A percentile compares a stretch with the other conserved stretches of the same genome.
Conservation (phyloP, 2,797 vertebrate species). For the Hoplostethus mediterraneus region DNA sequence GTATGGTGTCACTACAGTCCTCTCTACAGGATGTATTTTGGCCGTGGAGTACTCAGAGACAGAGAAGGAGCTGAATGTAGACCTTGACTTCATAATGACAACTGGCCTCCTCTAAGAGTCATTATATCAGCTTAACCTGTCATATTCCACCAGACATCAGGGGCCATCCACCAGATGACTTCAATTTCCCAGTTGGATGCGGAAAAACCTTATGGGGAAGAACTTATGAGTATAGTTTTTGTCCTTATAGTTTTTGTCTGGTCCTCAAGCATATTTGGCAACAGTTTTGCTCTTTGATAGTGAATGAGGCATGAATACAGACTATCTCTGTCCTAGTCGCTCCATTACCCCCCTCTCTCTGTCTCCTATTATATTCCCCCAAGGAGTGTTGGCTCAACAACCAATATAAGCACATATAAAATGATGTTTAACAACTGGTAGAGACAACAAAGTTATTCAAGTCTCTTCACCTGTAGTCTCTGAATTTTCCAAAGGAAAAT, state of each 20-base stretch:
- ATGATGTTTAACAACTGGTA: too few species aligned
- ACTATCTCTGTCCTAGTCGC: conserved; percentile 27
- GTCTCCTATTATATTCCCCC: conserved; percentile 42
- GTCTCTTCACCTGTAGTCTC: too few species aligned
- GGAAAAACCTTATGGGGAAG: conserved; percentile 7
- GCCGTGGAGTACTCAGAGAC: neutral
- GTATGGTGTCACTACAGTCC: conserved; percentile 1
- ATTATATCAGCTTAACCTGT: neutral
- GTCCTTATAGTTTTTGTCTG: neutral
- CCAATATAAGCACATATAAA: too few species aligned
- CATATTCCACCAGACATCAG: conserved; percentile 1
- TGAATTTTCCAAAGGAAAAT: too few species aligned
- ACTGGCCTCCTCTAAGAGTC: neutral
- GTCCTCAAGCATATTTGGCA: conserved; percentile 17
- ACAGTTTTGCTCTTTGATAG: conserved; percentile 11
- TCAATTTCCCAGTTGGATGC: neutral
- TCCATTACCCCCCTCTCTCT: conserved; percentile 56
- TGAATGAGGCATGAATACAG: conserved; percentile 59
- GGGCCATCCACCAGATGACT: neutral
- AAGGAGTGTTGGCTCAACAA: conserved; percentile 7
- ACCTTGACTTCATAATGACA: conserved; percentile 14
- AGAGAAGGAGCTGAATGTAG: neutral
- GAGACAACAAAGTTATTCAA: too few species aligned
- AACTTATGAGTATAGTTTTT: neutral
- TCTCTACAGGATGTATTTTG: conserved; percentile 7